A percentile compares a stretch with the other conserved stretches of the same genome.
Conservation (phyloP, 1,140 invertebrate species). For the Centruroides sculpturatus region DNA sequence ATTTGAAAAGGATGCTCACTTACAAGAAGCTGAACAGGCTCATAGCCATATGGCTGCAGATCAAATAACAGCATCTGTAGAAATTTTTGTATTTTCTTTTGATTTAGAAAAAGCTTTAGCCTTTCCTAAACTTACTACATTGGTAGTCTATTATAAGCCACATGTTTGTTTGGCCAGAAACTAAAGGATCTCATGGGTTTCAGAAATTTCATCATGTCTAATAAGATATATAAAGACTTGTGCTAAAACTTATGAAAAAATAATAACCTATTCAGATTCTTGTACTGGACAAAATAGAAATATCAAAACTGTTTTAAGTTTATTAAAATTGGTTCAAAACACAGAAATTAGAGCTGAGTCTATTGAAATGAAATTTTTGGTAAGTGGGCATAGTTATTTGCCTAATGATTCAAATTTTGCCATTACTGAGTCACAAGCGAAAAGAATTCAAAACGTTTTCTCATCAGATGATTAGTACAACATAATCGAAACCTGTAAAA, state of each 20-base stretch:
- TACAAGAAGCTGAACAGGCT: neutral
- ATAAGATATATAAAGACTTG: slow-evolving; percentile 2
- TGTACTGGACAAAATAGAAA: slow-evolving; percentile 3
- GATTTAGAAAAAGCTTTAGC: slow-evolving; percentile 1
- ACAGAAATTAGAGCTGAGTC: slow-evolving; percentile 2
- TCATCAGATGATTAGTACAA: neutral
- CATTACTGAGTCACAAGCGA: neutral
- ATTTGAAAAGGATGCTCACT: slow-evolving; percentile 2
- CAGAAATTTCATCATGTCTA: slow-evolving; percentile 2
- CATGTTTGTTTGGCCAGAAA: slow-evolving; percentile 3
- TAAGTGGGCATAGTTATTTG: no score
- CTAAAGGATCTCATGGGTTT: slow-evolving; percentile 5
- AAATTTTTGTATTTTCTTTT: slow-evolving; percentile 1
- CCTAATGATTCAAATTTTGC: neutral
- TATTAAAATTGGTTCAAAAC: slow-evolving; percentile 1
- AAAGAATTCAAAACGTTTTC: neutral
- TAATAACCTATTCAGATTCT: slow-evolving; percentile 7
- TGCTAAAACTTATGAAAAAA: neutral
- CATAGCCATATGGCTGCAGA: neutral
- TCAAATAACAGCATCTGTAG: neutral
- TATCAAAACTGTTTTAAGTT: slow-evolving; percentile 5
- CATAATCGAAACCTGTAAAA: neutral
- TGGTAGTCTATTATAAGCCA: slow-evolving; percentile 1
- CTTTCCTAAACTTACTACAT: slow-evolving; percentile 2
- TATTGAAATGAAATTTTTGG: neutral